Evolutionary conservation across 92 coral and sea anemone species (phyloP).

Genomic region (Paragorgia papillata): DNA sequence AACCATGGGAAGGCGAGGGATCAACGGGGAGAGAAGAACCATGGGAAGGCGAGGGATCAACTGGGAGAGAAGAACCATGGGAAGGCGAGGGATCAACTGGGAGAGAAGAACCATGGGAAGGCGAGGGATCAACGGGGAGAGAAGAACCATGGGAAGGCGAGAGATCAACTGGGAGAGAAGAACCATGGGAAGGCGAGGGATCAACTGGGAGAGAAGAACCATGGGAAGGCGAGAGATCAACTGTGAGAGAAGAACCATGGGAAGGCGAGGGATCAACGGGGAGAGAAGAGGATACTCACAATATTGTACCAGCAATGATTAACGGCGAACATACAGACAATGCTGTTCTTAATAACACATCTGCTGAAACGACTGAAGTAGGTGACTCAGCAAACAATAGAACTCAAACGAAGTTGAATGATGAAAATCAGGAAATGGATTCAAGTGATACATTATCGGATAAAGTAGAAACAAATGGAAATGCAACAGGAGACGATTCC

Average conservation of each 20-base stretch:
- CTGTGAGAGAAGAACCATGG: neutral
- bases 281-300: slow-evolving; percentile 22
- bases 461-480: neutral
- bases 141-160: slow-evolving; percentile 15
- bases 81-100: no score
- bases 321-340: neutral
- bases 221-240: slow-evolving; percentile 57
- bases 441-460: neutral
- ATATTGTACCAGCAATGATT: neutral
- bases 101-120: no score
- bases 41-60: no score
- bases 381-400: slow-evolving; percentile 34
- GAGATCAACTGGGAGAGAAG: slow-evolving; percentile 25
- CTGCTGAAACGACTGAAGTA: slow-evolving; percentile 6
- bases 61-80: no score
- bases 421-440: slow-evolving; percentile 7
- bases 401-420: slow-evolving; percentile 38
- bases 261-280: slow-evolving; percentile 25
- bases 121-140: slow-evolving; percentile 32
- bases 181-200: no score
- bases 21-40: no score
- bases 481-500: neutral
- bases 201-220: no score
- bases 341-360: neutral
- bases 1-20: no score